Percentiles rank a stretch among this genome's conserved stretches.
phyloP scores from a whole-genome alignment of 2,888 invertebrate species.

The Heliconius erato region DNA sequence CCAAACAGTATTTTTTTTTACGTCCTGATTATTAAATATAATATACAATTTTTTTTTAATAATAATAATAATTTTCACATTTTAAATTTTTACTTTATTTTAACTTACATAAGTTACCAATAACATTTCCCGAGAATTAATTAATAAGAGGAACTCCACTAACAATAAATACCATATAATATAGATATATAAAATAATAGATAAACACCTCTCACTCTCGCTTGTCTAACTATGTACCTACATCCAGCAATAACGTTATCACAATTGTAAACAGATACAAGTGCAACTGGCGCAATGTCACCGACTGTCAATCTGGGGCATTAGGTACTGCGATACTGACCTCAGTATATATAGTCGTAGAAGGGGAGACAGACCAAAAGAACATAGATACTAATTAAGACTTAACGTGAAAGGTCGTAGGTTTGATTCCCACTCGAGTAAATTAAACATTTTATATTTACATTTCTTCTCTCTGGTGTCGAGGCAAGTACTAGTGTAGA shows the following conservation, averaged over 20 bases:
- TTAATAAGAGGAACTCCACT: not conserved
- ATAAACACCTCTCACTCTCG: conserved; percentile 28
- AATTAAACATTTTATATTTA: no score
- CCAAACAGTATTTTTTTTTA: no score
- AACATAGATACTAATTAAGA: not conserved
- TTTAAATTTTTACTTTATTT: no score
- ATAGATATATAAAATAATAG: conserved; percentile 5
- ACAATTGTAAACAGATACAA: conserved; percentile 58
- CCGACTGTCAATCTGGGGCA: conserved; percentile 69
- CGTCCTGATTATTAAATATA: no score
- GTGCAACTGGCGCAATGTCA: conserved; percentile 70
- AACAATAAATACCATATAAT: not conserved
- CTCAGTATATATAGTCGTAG: conserved; percentile 11
- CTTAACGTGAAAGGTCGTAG: no score
- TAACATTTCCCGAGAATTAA: conserved; percentile 1
- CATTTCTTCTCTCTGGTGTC: no score
- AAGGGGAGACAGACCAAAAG: not conserved
- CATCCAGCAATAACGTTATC: conserved; percentile 53
- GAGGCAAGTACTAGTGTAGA: no score
- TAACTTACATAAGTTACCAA: not conserved
- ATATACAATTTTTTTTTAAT: not conserved
- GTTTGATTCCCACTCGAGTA: no score
- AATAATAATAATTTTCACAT: not conserved
- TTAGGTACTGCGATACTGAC: conserved; percentile 49
- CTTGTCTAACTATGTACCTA: not conserved